Conservation (phyloP, 2,113 vertebrate species). For the Hypomesus transpacificus region DNA sequence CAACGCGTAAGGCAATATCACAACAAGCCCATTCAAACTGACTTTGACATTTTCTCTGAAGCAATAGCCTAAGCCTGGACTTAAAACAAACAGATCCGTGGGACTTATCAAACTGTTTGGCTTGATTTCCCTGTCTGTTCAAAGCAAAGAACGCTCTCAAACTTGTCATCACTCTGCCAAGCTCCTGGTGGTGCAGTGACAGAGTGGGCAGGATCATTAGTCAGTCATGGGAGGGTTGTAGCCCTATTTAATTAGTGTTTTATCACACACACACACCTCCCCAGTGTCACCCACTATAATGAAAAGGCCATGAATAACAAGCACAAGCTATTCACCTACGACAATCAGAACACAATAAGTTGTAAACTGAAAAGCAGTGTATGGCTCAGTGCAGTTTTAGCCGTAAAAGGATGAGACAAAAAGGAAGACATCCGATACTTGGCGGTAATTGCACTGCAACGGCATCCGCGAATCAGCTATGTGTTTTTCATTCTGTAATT, state of each 20-base stretch:
- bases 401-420: no score
- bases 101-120: no score
- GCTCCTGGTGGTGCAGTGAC: conserved; percentile 18
- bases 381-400: neutral
- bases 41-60: no score
- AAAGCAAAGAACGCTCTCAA: conserved; percentile 10
- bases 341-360: conserved; percentile 14
- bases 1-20: no score
- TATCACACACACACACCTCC: conserved; percentile 18
- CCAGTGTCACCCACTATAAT: conserved; percentile 7
- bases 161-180: conserved; percentile 25
- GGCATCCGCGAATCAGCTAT: no score
- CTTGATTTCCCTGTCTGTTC: no score
- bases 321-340: conserved; percentile 35
- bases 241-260: conserved; percentile 45
- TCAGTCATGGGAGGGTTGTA: conserved; percentile 39
- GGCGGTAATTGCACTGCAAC: no score
- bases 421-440: no score
- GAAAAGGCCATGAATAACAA: conserved; percentile 36
- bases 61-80: neutral
- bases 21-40: no score
- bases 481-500: no score
- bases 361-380: conserved; percentile 22
- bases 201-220: conserved; percentile 48
- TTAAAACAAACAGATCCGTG: neutral